phyloP scores from a whole-genome alignment of 2,113 vertebrate genomes.

The Paracyprichromis sp. region DNA sequence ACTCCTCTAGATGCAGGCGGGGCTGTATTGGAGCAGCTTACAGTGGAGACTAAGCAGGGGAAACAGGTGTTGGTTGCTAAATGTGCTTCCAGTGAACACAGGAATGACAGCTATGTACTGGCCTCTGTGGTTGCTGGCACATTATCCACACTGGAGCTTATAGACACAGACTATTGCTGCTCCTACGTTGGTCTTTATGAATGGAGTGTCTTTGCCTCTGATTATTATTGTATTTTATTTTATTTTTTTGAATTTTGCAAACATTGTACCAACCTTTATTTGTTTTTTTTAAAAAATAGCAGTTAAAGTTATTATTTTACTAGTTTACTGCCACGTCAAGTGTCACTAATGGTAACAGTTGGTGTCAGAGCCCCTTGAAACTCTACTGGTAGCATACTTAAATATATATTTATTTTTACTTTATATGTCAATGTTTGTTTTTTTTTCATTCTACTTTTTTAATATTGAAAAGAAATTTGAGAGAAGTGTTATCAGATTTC shows the following conservation, averaged over 20 bases:
- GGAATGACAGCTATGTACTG: conserved; percentile 81
- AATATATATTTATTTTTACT: not conserved
- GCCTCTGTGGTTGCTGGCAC: conserved; percentile 69
- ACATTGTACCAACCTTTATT: not conserved
- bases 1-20: conserved; percentile 3
- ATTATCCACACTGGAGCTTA: conserved; percentile 47
- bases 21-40: not conserved
- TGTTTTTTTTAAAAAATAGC: not conserved
- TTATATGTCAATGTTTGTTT: not conserved
- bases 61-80: conserved; percentile 85
- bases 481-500: not conserved
- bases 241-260: not conserved
- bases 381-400: not conserved
- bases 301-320: not conserved
- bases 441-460: not conserved
- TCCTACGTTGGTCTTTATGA: conserved; percentile 44
- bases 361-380: not conserved
- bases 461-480: not conserved
- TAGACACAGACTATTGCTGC: conserved; percentile 30
- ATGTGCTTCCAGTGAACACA: conserved; percentile 80
- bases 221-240: not conserved
- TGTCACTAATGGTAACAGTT: not conserved
- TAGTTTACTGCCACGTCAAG: not conserved
- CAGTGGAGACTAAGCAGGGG: conserved; percentile 68
- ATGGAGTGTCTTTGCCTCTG: conserved; percentile 20